Evolutionary conservation across 2,888 invertebrate genomes (phyloP).

Genomic region (Aphodius granarius): DNA sequence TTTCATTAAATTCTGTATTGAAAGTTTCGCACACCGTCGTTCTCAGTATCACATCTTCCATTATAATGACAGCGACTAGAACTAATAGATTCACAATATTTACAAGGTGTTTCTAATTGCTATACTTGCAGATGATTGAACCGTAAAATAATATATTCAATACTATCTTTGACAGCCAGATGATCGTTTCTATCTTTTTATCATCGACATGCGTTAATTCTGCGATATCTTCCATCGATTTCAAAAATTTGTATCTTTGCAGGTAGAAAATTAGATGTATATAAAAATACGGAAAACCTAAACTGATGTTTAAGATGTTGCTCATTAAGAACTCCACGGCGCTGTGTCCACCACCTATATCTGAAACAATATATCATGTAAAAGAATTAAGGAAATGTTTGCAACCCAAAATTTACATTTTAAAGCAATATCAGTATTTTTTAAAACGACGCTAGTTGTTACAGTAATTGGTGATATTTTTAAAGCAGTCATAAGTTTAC

Average conservation of each 20-base stretch:
- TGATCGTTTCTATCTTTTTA: not conserved
- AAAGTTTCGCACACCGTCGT: not conserved
- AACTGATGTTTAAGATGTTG: not conserved
- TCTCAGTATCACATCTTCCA: not conserved
- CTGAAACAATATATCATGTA: no score
- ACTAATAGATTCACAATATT: not conserved
- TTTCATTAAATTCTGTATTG: not conserved
- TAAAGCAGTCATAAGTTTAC: not conserved
- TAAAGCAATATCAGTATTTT: not conserved
- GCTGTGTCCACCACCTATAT: not conserved
- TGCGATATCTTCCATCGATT: not conserved
- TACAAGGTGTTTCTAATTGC: no score
- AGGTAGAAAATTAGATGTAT: not conserved
- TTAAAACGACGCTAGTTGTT: not conserved
- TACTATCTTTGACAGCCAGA: not conserved
- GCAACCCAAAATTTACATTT: not conserved
- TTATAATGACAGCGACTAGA: not conserved
- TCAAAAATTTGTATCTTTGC: not conserved
- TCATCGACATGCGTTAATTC: not conserved
- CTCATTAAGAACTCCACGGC: not conserved
- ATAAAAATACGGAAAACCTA: not conserved
- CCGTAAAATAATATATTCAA: no score
- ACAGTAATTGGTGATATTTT: not conserved
- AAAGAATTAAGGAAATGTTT: not conserved
- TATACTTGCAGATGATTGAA: no score